A percentile compares a stretch with the other conserved stretches of the same genome.
Evolutionary conservation across 2,113 vertebrate species (phyloP).

Genomic region (Gorsachius goisagi): DNA sequence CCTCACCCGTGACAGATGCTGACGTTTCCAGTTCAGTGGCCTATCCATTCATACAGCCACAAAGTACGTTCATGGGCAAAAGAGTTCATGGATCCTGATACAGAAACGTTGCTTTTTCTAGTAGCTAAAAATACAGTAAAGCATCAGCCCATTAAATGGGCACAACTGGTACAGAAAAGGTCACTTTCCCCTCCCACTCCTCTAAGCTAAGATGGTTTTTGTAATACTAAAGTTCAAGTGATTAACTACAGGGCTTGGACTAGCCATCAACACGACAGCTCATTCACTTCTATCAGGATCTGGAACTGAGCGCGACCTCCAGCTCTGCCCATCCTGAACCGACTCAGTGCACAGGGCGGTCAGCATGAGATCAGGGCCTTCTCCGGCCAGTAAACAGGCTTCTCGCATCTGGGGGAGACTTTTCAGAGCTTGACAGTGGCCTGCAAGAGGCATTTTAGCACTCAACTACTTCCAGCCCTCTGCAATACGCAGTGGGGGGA

Average conservation of each 20-base stretch:
- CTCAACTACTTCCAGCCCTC: background rate
- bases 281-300: background rate
- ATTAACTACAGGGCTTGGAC: background rate
- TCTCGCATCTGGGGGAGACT: background rate
- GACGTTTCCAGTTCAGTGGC: background rate
- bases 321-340: slow-evolving; percentile 37
- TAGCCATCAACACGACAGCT: background rate
- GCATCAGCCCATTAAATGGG: background rate
- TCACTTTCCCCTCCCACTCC: background rate
- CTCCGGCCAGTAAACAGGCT: background rate
- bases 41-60: background rate
- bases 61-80: background rate
- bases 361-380: background rate
- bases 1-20: background rate
- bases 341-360: background rate
- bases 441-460: background rate
- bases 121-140: background rate
- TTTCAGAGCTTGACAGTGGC: background rate
- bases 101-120: background rate
- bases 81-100: background rate
- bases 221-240: slow-evolving; percentile 53
- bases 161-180: background rate
- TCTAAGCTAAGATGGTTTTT: background rate
- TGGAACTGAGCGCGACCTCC: background rate
- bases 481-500: background rate